Percentiles rank a stretch among this genome's conserved stretches.
Conservation (phyloP, 2,888 invertebrate genomes). For the Brachylomia viminalis region DNA sequence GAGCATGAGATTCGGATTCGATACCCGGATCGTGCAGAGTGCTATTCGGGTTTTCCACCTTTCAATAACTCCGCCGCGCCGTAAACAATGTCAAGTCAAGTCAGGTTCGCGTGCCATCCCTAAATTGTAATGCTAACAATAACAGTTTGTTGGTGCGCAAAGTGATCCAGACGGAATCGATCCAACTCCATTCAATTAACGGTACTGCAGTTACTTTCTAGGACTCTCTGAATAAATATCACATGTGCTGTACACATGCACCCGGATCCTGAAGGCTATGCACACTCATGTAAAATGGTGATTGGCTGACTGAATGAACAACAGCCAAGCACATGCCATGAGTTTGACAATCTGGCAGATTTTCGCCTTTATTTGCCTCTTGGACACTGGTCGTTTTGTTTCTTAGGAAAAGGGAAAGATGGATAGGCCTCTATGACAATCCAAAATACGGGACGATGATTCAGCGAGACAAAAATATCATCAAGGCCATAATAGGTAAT, state of each 20-base stretch:
- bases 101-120: slow-evolving; percentile 55
- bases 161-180: slow-evolving; percentile 67
- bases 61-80: not conserved
- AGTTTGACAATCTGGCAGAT: not conserved
- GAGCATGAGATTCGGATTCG: not conserved
- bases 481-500: not conserved
- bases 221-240: slow-evolving; percentile 46
- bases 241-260: not conserved
- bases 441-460: not conserved
- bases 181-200: slow-evolving; percentile 66
- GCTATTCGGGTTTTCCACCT: not conserved
- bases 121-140: slow-evolving; percentile 64
- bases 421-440: not conserved
- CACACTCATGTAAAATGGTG: not conserved
- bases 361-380: not conserved
- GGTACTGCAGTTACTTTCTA: slow-evolving; percentile 46
- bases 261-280: not conserved
- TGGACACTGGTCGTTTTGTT: too few relatives aligned
- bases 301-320: not conserved
- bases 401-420: not conserved
- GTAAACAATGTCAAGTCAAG: not conserved
- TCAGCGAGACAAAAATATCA: not conserved
- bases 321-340: not conserved
- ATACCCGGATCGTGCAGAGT: not conserved
- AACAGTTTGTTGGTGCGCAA: slow-evolving; percentile 63